Conservation (phyloP, 2,113 vertebrate genomes). For the Bungarus multicinctus region DNA sequence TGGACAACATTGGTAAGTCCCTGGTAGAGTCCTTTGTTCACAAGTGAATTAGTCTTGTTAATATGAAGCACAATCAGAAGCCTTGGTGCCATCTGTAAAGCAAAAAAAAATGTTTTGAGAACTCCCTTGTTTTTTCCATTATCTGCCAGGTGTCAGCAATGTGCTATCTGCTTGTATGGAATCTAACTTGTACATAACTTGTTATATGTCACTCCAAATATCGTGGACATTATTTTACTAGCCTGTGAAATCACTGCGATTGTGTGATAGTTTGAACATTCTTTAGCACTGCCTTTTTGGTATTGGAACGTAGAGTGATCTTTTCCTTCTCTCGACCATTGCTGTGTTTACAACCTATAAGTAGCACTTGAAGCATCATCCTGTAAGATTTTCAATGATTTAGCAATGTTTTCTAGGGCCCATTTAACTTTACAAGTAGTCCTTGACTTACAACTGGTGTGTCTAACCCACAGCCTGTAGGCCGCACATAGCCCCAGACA, state of each 20-base stretch:
- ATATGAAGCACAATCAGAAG: background rate
- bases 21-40: background rate
- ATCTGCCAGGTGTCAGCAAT: background rate
- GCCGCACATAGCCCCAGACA: background rate
- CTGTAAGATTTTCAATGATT: background rate
- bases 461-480: background rate
- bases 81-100: background rate
- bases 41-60: background rate
- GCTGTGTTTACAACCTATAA: background rate
- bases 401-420: background rate
- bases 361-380: background rate
- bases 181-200: background rate
- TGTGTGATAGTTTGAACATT: background rate
- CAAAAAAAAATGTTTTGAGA: background rate
- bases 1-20: conserved; percentile 87
- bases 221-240: background rate
- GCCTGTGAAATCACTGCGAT: background rate
- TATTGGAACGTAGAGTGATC: background rate
- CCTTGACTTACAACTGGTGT: background rate
- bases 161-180: background rate
- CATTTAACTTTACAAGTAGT: background rate
- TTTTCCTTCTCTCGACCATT: background rate
- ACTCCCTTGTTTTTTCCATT: background rate
- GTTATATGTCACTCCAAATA: background rate
- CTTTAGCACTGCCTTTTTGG: background rate